A percentile compares a stretch with the other conserved stretches of the same genome.
These are phyloP conservation scores for Hyppa rectilinea DNA, from an alignment of 2,888 invertebrate species.

Conservation along the genomic window DNA sequence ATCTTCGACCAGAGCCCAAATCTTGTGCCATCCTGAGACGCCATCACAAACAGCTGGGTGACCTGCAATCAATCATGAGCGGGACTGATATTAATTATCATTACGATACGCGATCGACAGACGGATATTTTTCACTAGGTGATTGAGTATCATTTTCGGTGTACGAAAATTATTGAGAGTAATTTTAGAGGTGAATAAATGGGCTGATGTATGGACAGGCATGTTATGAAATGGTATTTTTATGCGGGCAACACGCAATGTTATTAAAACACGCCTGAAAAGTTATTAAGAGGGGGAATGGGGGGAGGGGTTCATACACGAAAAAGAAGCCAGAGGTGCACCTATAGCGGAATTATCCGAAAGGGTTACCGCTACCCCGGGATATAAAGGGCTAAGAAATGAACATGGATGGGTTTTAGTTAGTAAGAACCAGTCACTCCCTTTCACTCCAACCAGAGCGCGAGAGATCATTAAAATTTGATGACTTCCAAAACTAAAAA, in stretches of 20 bases:
- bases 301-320: no score
- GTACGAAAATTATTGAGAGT: constrained; percentile 38
- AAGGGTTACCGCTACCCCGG: no score
- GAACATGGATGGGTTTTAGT: no score
- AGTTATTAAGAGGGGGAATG: no score
- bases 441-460: no score
- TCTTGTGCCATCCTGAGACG: constrained; percentile 64
- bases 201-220: neutral
- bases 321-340: no score
- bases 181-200: constrained; percentile 35
- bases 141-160: constrained; percentile 49
- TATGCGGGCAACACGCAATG: neutral
- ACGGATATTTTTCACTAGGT: constrained; percentile 55
- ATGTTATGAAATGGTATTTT: neutral
- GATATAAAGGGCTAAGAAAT: no score
- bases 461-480: no score
- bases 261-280: no score
- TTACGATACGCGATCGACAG: constrained; percentile 68
- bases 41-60: constrained; percentile 77
- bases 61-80: constrained; percentile 77
- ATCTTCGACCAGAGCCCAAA: constrained; percentile 45
- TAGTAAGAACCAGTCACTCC: no score
- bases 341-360: no score
- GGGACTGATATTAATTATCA: constrained; percentile 80
- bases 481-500: no score